These are phyloP conservation scores for Cordilura impudica DNA, from an alignment of 2,888 invertebrate species.

Conservation along the genomic window DNA sequence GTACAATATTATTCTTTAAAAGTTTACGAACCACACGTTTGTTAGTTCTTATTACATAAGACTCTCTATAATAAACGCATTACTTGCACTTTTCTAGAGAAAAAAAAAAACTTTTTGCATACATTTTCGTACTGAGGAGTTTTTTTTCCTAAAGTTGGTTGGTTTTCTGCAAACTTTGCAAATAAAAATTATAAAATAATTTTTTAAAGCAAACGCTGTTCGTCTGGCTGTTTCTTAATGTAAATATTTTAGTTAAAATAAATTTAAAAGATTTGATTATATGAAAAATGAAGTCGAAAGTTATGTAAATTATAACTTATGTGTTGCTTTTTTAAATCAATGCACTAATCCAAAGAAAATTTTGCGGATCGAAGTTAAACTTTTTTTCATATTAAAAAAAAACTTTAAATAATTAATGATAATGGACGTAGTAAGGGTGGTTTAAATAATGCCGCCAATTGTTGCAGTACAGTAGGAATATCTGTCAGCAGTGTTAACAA, in stretches of 20 bases:
- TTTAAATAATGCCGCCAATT: no score
- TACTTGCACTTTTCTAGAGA: slow-evolving; percentile 38
- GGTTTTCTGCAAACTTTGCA: slow-evolving; percentile 33
- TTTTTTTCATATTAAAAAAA: no score
- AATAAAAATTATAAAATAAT: slow-evolving; percentile 35
- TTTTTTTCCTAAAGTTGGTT: not conserved
- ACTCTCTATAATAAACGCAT: slow-evolving; percentile 19
- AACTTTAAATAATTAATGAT: no score
- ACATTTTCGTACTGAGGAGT: not conserved
- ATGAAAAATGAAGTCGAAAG: slow-evolving; percentile 5
- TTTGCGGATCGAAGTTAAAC: no score
- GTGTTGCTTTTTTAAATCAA: no score
- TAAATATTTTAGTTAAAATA: slow-evolving; percentile 36
- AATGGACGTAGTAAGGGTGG: no score
- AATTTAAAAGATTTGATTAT: slow-evolving; percentile 37
- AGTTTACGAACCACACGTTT: slow-evolving; percentile 8
- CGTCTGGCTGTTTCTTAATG: slow-evolving; percentile 7
- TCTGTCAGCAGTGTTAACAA: no score
- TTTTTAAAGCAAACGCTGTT: slow-evolving; percentile 19
- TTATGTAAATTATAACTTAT: no score
- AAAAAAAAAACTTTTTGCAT: not conserved
- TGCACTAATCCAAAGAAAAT: no score
- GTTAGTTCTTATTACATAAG: not conserved
- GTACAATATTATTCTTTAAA: slow-evolving; percentile 25
- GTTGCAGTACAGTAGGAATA: no score